A percentile compares a stretch with the other conserved stretches of the same genome.
These are phyloP conservation scores for Ichneumoninae sp. DNA, from an alignment of 2,888 invertebrate genomes.

Conservation along the genomic window DNA sequence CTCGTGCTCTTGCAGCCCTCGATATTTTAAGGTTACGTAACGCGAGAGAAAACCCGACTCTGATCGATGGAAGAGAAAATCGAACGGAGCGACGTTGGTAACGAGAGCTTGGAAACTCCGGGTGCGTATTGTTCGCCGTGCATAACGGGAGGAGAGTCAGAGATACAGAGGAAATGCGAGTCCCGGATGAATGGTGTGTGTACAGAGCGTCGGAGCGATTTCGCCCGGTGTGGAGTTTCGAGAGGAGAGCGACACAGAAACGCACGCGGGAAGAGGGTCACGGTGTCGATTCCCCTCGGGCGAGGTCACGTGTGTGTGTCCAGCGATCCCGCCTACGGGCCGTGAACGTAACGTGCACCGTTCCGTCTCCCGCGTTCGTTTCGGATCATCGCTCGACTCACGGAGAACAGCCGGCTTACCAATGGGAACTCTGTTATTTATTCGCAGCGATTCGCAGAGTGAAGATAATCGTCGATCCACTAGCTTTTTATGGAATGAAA, in stretches of 20 bases:
- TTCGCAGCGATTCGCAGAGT: too few species aligned
- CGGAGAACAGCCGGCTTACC: too few species aligned
- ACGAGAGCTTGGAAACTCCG: slow-evolving; percentile 7
- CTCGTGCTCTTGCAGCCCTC: neutral
- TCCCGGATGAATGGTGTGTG: slow-evolving; percentile 19
- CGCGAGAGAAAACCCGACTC: slow-evolving; percentile 9
- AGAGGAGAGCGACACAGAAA: neutral
- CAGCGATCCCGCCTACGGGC: neutral
- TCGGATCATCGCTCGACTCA: too few species aligned
- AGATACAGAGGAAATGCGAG: slow-evolving; percentile 24
- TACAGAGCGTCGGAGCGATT: slow-evolving; percentile 7
- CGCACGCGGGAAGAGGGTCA: slow-evolving; percentile 36
- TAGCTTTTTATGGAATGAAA: too few species aligned
- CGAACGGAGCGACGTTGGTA: neutral
- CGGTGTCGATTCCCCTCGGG: slow-evolving; percentile 29
- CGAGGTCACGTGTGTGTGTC: slow-evolving; percentile 13
- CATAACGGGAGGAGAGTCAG: neutral
- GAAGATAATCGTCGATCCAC: too few species aligned
- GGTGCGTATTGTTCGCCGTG: neutral
- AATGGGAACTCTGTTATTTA: too few species aligned
- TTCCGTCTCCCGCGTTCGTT: neutral
- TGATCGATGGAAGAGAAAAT: neutral
- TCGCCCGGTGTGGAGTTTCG: slow-evolving; percentile 24
- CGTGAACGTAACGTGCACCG: neutral
- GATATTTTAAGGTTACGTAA: neutral